Percentiles rank a stretch among this genome's conserved stretches.
Conservation (phyloP, 2,888 invertebrate species). For the Acanthosoma haemorrhoidale region DNA sequence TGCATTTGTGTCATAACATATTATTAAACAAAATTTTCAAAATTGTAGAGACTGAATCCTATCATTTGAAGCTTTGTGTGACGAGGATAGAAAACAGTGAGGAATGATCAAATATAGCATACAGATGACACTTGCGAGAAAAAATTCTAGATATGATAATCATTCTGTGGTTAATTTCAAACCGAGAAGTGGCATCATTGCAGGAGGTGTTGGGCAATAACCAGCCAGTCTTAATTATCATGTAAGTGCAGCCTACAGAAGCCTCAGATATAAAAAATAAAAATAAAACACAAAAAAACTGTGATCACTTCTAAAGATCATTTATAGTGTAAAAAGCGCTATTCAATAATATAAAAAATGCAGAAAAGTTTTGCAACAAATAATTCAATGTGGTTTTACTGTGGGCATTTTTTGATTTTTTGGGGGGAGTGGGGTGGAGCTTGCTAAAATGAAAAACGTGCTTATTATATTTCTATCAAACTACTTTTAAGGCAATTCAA, state of each 20-base stretch:
- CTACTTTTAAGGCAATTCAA: slow-evolving; percentile 8
- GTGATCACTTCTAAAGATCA: slow-evolving; percentile 12
- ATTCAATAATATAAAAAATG: slow-evolving; percentile 14
- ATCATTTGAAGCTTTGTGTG: no score
- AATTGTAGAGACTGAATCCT: no score
- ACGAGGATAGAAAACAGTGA: no score
- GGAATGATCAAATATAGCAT: no score
- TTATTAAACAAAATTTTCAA: no score
- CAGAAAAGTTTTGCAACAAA: slow-evolving; percentile 10
- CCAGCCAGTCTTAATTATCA: neutral
- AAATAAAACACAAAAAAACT: slow-evolving; percentile 4
- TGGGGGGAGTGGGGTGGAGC: no score
- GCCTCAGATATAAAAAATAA: neutral
- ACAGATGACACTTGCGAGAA: no score
- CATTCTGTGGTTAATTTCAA: no score
- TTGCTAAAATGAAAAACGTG: slow-evolving; percentile 5
- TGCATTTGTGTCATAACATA: no score
- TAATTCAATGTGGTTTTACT: slow-evolving; percentile 12
- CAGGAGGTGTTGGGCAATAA: no score
- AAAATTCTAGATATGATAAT: no score
- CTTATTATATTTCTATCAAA: neutral
- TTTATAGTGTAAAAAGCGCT: slow-evolving; percentile 14
- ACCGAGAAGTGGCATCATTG: no score
- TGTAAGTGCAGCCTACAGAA: neutral
- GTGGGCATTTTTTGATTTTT: neutral